Percentiles rank a stretch among this genome's conserved stretches.
phyloP scores from a whole-genome alignment of 2,797 vertebrate species.

The Hydrolagus colliei region DNA sequence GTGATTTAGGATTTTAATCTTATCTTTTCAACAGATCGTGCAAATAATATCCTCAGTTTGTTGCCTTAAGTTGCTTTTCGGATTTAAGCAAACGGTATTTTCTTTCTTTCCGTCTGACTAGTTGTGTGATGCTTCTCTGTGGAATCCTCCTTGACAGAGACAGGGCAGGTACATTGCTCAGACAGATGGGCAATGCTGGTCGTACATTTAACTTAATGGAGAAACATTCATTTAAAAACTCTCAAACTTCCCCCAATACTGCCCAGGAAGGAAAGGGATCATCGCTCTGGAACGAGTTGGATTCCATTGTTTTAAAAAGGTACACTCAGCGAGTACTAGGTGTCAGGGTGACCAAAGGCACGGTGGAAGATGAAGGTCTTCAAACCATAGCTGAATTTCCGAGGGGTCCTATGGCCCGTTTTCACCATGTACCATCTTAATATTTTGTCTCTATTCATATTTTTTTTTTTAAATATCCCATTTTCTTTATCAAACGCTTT shows the following conservation, averaged over 20 bases:
- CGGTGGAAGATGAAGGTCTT: too few relatives aligned
- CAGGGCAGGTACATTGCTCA: neutral
- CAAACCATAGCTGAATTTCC: neutral
- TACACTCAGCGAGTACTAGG: neutral
- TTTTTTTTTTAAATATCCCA: too few relatives aligned
- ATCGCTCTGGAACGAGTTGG: neutral
- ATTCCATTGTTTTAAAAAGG: neutral
- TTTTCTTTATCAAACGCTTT: neutral
- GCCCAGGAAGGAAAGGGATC: neutral
- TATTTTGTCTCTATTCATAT: neutral
- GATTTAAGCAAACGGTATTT: neutral
- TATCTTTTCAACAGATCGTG: neutral
- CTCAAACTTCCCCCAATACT: neutral
- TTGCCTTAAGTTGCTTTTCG: neutral
- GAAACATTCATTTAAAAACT: conserved; percentile 16
- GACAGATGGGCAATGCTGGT: neutral
- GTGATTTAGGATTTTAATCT: neutral
- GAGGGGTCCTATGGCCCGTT: too few relatives aligned
- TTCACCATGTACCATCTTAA: neutral
- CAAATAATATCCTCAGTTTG: neutral
- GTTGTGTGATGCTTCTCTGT: neutral
- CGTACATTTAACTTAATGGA: conserved; percentile 13
- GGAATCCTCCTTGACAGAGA: neutral
- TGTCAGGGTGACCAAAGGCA: too few relatives aligned
- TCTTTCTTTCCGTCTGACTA: neutral